Base-by-base conservation (phyloP, 2,888 invertebrate species). In the Coelinius sp. region DNA sequence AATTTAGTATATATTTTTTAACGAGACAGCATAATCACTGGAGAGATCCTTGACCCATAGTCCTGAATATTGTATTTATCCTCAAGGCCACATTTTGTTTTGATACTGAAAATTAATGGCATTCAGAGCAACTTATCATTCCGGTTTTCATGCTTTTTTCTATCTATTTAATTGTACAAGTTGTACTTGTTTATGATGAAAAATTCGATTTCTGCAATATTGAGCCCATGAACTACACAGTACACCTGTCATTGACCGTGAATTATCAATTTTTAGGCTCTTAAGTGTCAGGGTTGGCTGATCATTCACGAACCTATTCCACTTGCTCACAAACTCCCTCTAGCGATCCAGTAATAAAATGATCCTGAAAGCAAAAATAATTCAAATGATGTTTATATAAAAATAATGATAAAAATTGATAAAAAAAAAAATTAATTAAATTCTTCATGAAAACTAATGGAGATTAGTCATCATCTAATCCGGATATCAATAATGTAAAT, bases 11-110 rank as follows among this genome's bases (percentile, higher is more conserved):
- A n/a, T 41, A 41, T 41, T n/a, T n/a, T n/a, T n/a, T n/a, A n/a
- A n/a, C n/a, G n/a, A 10, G n/a, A n/a, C 12, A n/a, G 5, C n/a
- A 4, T 24, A 53, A 24, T 27, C 53, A n/a, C 20, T n/a, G 20
- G 46, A 14, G 8, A 25, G 49, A 65, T 65, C 69, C 69, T 69
- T 69, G 69, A 46, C 62, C 63, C 63, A 63, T 69, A 20, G 14
- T 49, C 53, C 49, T 69, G 46, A 35, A 49, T 63, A 20, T 6
- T 14, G 8, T 17, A 8, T 49, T 8, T 17, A 49, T 49, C 17
- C 3, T 46, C 46, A 49, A 49, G 46, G 46, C 17, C 46, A 49
- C 46, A 56, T 25, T 56, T 56, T 52, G 52, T 27, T 27, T 12
- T 14, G 12, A 20, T 20, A 49, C 12, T 20, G 46, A 49, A 3